Base-by-base conservation (phyloP, 2,113 vertebrate species). In the Ibidorhyncha struthersii region DNA sequence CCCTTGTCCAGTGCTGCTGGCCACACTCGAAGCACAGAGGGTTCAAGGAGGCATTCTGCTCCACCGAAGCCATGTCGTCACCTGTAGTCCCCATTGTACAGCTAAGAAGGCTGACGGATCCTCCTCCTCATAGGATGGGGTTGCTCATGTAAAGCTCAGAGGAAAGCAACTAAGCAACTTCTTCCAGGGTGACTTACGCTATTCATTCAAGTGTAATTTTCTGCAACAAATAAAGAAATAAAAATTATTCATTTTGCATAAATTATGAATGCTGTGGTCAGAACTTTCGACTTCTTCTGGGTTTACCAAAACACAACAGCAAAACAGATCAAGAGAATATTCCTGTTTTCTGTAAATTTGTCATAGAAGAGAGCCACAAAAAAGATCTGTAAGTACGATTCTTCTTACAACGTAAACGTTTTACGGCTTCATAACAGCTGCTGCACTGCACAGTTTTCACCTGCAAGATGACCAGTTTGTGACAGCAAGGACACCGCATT, bases 21-120 rank as follows among this genome's bases (percentile, higher is more conserved):
- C 99, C 99, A 79, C 99, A 99, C 89, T 99, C 99, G 5, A 99
- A 98, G 97, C 99, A 99, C 96, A 99, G 96, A n/a, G 98, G 98
- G 63, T 99, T 99, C 97, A 99, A 97, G 65, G 98, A 98, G 21
- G 99, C 97, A 79, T 99, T 98, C 93, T 98, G 98, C 22, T 99
- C 99, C 92, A 97, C 98, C 2, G 96, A 96, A 87, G 98, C 98
- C 96, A 99, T 98, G 95, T 99, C 99, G 0, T 98, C 98, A 93
- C 98, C 98, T 6, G 99, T 96, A 67, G 99, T 99, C 97, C 99
- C 99, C 99, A 99, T 99, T 61, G 76, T 96, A 89, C 86, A 76
- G 52, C 50, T 81, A 95, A 62, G 47, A 81, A 50, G 73, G 63
- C 40, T 69, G 88, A 79, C 0, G 0, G 78, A 83, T 58, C 36